Percentiles rank a stretch among this genome's conserved stretches.
These are phyloP conservation scores for Hydropsyche betteni DNA, from an alignment of 2,888 invertebrate species.

Conservation along the genomic window DNA sequence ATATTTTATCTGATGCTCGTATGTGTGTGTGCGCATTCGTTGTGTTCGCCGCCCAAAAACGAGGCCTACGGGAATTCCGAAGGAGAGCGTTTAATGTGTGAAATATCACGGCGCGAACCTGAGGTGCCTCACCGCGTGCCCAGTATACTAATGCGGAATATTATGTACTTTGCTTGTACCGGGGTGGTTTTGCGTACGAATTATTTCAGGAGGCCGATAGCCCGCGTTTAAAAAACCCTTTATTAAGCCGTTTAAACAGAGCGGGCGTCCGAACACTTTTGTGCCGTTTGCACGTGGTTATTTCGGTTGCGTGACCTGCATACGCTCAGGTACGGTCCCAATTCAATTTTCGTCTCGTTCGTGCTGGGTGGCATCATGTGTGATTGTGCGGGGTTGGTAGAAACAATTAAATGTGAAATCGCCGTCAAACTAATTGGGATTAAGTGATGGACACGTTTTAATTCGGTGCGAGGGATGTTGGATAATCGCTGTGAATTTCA, in stretches of 20 bases:
- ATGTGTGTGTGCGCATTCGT: conserved; percentile 30
- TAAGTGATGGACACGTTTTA: no score
- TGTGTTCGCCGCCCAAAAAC: conserved; percentile 40
- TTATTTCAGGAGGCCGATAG: conserved; percentile 14
- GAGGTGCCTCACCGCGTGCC: conserved; percentile 46
- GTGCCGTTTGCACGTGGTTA: conserved; percentile 32
- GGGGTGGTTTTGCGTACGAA: neutral
- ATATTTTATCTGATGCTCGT: conserved; percentile 49
- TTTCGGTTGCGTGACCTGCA: conserved; percentile 28
- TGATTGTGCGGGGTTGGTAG: no score
- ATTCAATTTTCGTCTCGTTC: conserved; percentile 20
- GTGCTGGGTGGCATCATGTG: neutral
- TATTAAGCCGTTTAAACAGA: conserved; percentile 30
- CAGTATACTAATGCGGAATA: conserved; percentile 37
- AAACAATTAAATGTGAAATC: no score
- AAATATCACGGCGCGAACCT: conserved; percentile 45
- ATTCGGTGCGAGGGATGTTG: no score
- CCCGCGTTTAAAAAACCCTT: conserved; percentile 28
- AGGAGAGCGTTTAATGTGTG: conserved; percentile 47
- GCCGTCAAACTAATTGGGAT: no score
- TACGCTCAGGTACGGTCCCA: conserved; percentile 6
- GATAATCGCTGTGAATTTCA: no score
- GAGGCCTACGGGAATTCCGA: conserved; percentile 47
- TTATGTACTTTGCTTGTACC: neutral
- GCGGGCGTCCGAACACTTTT: conserved; percentile 18